These are phyloP conservation scores for Temnothorax longispinosus DNA, from an alignment of 1,140 invertebrate species.

Conservation along the genomic window DNA sequence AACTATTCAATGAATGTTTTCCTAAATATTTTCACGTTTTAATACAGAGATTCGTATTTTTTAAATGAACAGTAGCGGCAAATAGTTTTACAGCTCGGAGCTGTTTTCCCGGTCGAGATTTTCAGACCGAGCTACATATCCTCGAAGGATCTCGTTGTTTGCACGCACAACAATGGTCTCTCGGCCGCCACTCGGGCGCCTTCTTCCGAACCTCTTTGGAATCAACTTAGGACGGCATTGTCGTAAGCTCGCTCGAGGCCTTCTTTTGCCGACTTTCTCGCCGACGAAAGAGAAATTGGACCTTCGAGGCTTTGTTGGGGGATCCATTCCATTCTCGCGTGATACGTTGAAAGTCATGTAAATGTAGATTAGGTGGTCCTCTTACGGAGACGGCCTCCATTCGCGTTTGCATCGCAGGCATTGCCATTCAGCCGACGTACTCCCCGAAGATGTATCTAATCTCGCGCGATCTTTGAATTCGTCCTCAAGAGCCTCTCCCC, in stretches of 20 bases:
- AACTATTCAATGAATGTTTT: not conserved
- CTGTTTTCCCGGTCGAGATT: conserved; percentile 42
- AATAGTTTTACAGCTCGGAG: not conserved
- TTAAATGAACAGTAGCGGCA: not conserved
- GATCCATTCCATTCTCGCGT: conserved; percentile 52
- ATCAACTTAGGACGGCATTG: conserved; percentile 59
- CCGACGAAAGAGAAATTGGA: conserved; percentile 34
- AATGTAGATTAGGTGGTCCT: conserved; percentile 70
- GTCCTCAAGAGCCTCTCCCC: not conserved
- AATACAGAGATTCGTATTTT: not conserved
- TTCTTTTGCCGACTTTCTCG: conserved; percentile 26
- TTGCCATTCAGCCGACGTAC: conserved; percentile 43
- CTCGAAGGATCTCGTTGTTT: conserved; percentile 67
- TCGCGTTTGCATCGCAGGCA: conserved; percentile 22
- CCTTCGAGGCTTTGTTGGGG: conserved; percentile 16
- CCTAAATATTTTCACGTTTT: not conserved
- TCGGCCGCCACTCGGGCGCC: not conserved
- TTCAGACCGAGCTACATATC: conserved; percentile 44
- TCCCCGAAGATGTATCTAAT: conserved; percentile 54
- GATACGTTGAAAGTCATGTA: conserved; percentile 61
- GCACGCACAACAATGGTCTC: conserved; percentile 60
- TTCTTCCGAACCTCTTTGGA: conserved; percentile 45
- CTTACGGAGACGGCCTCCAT: conserved; percentile 20
- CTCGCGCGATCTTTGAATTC: conserved; percentile 39
- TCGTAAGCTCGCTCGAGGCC: conserved; percentile 63